Evolutionary conservation across 92 coral and sea anemone genomes (phyloP), one percentile per base, ranked within the genome.

Genomic region (Paramuricea clavata): DNA sequence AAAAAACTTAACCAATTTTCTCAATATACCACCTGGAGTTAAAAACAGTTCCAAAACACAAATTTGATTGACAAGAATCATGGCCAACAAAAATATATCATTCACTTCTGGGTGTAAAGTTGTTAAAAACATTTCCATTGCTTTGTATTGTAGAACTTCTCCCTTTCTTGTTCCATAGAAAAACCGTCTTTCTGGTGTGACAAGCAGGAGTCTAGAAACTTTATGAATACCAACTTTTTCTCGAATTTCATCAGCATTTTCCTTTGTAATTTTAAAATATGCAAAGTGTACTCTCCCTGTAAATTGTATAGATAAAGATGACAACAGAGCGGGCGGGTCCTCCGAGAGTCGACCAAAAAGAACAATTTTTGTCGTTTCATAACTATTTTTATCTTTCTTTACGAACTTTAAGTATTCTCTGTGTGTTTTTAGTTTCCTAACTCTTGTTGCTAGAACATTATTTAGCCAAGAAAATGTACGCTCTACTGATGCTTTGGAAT

Each of bases 31-130:
- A 17, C 99, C 99, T 26, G 86, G 92, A 42, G 93, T 92, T 70
- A 97, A 72, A 62, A 97, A 94, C 25, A 93, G 77, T 76, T 92
- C 97, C 83, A 97, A 76, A 41, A 92, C 39, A 59, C 99, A 94
- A 67, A 93, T 83, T 75, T 93, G 79, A 69, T 97, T 97, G 43
- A 94, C 89, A 54, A 95, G 76, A 21, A 81, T 69, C 69, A 97
- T 83, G 16, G 90, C 90, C 70, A 91, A 85, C 81, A 94, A 73
- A 75, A 97, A 97, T 42, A 97, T 69, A 56, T 97, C 99, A 83
- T 97, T 97, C 35, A 90, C 97, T 83, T 97, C 99, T 8, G 99
- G 99, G 59, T 97, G 95, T 22, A 97, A 83, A 28, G 96, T 94
- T 81, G 85, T 94, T 28, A 97, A 72, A 74, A 91, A 97, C 34